phyloP scores from a whole-genome alignment of 2,113 vertebrate species.

The Datnioides undecimradiatus region DNA sequence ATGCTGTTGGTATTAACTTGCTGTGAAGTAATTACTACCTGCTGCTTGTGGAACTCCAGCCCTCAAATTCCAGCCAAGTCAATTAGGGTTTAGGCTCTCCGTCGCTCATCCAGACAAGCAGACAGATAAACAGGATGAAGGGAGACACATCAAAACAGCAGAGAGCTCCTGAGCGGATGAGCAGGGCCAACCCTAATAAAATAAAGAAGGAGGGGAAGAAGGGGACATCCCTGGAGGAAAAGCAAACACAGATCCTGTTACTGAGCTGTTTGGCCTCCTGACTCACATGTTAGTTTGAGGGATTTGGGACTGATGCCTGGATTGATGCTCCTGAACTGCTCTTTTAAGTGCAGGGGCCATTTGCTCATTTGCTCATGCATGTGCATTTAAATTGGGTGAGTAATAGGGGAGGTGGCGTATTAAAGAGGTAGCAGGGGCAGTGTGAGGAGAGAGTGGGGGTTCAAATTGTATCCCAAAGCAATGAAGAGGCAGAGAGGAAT shows the following conservation, averaged over 20 bases:
- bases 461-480: slow-evolving; percentile 43
- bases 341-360: slow-evolving; percentile 54
- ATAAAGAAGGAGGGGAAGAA: slow-evolving; percentile 28
- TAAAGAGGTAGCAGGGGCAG: background rate
- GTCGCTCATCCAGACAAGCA: slow-evolving; percentile 66
- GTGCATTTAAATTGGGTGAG: slow-evolving; percentile 40
- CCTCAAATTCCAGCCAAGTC: slow-evolving; percentile 70
- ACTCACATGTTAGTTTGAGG: slow-evolving; percentile 47
- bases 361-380: slow-evolving; percentile 56
- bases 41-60: slow-evolving; percentile 78
- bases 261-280: slow-evolving; percentile 54
- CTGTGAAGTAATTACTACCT: slow-evolving; percentile 88
- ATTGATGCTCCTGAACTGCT: slow-evolving; percentile 28
- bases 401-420: slow-evolving; percentile 47
- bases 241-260: slow-evolving; percentile 73
- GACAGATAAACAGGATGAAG: slow-evolving; percentile 75
- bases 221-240: slow-evolving; percentile 55
- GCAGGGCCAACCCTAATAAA: slow-evolving; percentile 36
- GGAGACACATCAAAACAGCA: slow-evolving; percentile 70
- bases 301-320: slow-evolving; percentile 44
- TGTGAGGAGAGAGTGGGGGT: too few species aligned
- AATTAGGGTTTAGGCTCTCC: slow-evolving; percentile 62
- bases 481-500: slow-evolving; percentile 43
- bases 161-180: slow-evolving; percentile 58
- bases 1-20: slow-evolving; percentile 83